Conservation (phyloP, 2,888 invertebrate genomes). For the Conistra vaccinii region DNA sequence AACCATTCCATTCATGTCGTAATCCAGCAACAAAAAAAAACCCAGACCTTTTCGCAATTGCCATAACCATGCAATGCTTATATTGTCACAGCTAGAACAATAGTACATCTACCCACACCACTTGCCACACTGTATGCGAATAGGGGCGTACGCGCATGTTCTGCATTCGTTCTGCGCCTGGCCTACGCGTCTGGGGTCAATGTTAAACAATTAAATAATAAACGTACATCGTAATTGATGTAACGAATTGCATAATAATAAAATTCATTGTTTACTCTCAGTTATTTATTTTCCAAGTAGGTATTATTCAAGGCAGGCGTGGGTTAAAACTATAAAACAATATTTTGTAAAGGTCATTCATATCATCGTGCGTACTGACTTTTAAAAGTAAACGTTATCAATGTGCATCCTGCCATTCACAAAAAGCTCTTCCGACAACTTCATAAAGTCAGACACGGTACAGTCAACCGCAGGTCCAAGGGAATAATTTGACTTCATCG, state of each 20-base stretch:
- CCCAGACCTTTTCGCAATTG: slow-evolving; percentile 50
- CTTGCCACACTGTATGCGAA: slow-evolving; percentile 40
- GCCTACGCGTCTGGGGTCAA: slow-evolving; percentile 59
- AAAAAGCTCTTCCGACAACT: slow-evolving; percentile 5
- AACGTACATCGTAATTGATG: slow-evolving; percentile 55
- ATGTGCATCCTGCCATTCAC: slow-evolving; percentile 21
- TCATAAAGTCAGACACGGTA: not conserved
- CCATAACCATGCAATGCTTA: slow-evolving; percentile 48
- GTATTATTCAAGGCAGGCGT: slow-evolving; percentile 44
- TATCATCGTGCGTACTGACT: not conserved
- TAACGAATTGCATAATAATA: slow-evolving; percentile 63
- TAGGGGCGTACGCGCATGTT: slow-evolving; percentile 53
- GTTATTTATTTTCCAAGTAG: slow-evolving; percentile 31
- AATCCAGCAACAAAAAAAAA: slow-evolving; percentile 33
- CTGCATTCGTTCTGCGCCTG: slow-evolving; percentile 33
- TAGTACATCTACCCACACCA: slow-evolving; percentile 61
- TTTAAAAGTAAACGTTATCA: slow-evolving; percentile 14
- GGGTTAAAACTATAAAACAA: slow-evolving; percentile 33
- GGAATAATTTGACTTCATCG: not conserved
- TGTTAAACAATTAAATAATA: slow-evolving; percentile 64
- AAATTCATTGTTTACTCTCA: slow-evolving; percentile 46
- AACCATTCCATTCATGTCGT: slow-evolving; percentile 9
- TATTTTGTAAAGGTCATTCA: slow-evolving; percentile 40
- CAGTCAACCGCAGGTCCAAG: not conserved
- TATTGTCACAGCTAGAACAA: slow-evolving; percentile 58